Base-by-base conservation (phyloP, 2,113 vertebrate genomes). In the Serilophus lunatus region DNA sequence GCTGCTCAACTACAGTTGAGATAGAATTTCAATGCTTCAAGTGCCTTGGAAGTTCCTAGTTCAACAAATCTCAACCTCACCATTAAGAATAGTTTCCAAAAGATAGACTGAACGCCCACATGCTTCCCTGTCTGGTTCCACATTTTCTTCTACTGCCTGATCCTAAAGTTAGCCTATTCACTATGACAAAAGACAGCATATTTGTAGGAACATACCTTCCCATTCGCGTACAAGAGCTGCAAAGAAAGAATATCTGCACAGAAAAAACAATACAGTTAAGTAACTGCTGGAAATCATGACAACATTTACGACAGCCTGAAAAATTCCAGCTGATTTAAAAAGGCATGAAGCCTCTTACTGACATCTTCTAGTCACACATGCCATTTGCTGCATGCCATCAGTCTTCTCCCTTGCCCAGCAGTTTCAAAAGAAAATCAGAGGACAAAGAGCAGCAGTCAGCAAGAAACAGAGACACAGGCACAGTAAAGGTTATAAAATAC, bases 361-460 rank as follows among this genome's bases (percentile, higher is more conserved):
- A 59, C 10, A 56, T 40, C 9, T 69, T 40, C 14, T 69, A 38
- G 29, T 45, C 29, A 89, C 2, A 33, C 8, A 31, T 0, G 0
- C 28, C 54, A 9, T 31, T 49, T 53, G 44, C 38, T 60, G 14
- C 14, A n/a, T 18, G 12, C 15, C 19, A 56, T 10, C 38, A 47
- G 10, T 25, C 26, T 51, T 63, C 22, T 68, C 10, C 38, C 12
- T 50, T 45, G n/a, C 10, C 14, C 25, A 49, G 23, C 28, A 60
- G 18, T 61, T 91, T 36, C 45, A 66, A 20, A 69, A 76, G 15
- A 65, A 70, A 83, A 29, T 24, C 8, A 66, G 45, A 45, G 44
- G 44, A 45, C 17, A 45, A 45, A 18, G 18, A 72, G 15, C 40
- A 72, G 56, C 16, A 51, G 50, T 13, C 35, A 42, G 24, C 19